phyloP scores from a whole-genome alignment of 2,797 vertebrate genomes.

The Pipistrellus kuhlii region DNA sequence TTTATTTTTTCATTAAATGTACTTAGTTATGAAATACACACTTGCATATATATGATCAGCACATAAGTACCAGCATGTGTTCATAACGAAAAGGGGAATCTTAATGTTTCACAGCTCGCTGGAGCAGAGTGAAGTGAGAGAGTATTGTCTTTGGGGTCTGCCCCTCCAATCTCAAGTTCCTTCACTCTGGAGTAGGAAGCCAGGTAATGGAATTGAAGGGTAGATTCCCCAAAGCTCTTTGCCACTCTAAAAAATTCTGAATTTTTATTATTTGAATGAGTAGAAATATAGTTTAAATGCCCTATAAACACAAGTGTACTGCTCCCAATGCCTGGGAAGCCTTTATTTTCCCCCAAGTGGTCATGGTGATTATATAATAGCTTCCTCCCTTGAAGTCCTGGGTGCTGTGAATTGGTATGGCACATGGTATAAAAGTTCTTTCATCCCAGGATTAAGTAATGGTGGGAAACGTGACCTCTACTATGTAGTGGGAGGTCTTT shows the following conservation, averaged over 20 bases:
- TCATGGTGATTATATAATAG: slow-evolving; percentile 28
- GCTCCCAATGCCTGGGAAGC: background rate
- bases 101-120: background rate
- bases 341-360: background rate
- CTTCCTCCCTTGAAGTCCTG: slow-evolving; percentile 46
- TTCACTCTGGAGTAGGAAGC: background rate
- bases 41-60: background rate
- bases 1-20: slow-evolving; percentile 33
- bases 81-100: background rate
- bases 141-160: background rate
- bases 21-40: background rate
- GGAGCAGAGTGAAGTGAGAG: background rate
- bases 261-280: slow-evolving; percentile 31
- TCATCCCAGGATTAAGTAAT: slow-evolving; percentile 55
- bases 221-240: background rate
- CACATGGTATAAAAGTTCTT: slow-evolving; percentile 58
- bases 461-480: slow-evolving; percentile 64
- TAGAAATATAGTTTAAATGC: background rate
- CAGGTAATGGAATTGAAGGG: background rate
- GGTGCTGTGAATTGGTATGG: slow-evolving; percentile 38
- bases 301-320: background rate
- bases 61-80: background rate
- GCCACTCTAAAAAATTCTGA: background rate
- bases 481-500: slow-evolving; percentile 56
- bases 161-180: background rate